Evolutionary conservation across 2,888 invertebrate genomes (phyloP).

Genomic region (Polietes domitor): DNA sequence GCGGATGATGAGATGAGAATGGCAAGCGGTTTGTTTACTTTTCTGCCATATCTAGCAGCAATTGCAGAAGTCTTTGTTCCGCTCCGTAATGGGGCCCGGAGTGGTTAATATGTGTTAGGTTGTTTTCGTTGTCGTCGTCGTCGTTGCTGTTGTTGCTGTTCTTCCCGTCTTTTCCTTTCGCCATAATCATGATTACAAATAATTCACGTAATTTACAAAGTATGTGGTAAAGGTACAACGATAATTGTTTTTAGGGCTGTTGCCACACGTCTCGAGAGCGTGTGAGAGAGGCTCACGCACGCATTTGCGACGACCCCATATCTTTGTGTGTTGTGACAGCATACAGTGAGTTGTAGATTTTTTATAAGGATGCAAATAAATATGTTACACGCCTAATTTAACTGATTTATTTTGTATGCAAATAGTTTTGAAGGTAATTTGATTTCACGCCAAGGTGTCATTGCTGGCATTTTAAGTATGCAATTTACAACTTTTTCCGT

Average conservation of each 20-base stretch:
- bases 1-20: neutral
- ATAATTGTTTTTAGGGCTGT: slow-evolving; percentile 52
- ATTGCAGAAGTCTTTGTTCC: neutral
- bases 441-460: slow-evolving; percentile 15
- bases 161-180: no score
- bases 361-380: slow-evolving; percentile 43
- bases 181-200: slow-evolving; percentile 44
- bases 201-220: slow-evolving; percentile 60
- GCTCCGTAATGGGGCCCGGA: neutral
- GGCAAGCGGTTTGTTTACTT: neutral
- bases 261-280: neutral
- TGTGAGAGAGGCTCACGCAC: slow-evolving; percentile 1
- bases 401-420: slow-evolving; percentile 47
- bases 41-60: slow-evolving; percentile 1
- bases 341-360: slow-evolving; percentile 4
- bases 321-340: neutral
- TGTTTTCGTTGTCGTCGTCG: neutral
- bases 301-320: no score
- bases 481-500: slow-evolving; percentile 22
- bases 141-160: neutral
- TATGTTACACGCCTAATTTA: slow-evolving; percentile 50
- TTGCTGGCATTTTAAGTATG: slow-evolving; percentile 15
- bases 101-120: neutral
- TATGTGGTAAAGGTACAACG: slow-evolving; percentile 53
- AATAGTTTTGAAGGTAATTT: slow-evolving; percentile 36